phyloP scores from a whole-genome alignment of 2,888 invertebrate genomes.

The Eupithecia tripunctaria region DNA sequence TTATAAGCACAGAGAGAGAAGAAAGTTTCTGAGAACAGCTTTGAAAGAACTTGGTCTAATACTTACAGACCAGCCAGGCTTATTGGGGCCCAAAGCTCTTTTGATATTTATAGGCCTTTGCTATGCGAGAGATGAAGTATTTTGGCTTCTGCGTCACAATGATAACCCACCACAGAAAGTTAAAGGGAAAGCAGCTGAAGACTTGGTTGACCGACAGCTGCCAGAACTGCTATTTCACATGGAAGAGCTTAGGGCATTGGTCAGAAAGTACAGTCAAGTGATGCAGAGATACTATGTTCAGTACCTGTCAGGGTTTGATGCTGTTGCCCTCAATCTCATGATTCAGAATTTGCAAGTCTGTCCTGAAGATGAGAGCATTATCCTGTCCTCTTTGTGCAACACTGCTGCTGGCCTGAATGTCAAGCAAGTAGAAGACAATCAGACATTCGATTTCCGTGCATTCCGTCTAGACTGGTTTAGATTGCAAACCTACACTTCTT shows the following conservation, averaged over 20 bases:
- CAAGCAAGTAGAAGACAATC: slow-evolving; percentile 98
- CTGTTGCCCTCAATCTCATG: slow-evolving; percentile 94
- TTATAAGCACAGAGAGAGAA: slow-evolving; percentile 95
- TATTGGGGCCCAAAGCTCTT: slow-evolving; percentile 98
- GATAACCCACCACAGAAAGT: slow-evolving; percentile 97
- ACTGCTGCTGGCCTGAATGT: slow-evolving; percentile 93
- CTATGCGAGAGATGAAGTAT: slow-evolving; percentile 97
- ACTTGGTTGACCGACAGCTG: slow-evolving; percentile 96
- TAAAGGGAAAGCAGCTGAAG: slow-evolving; percentile 95
- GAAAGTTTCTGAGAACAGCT: slow-evolving; percentile 97
- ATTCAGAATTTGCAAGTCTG: slow-evolving; percentile 92
- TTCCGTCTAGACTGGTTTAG: slow-evolving; percentile 99
- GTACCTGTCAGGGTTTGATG: slow-evolving; percentile 98
- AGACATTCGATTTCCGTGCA: slow-evolving; percentile 97
- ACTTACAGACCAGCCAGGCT: slow-evolving; percentile 98
- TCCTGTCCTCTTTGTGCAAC: slow-evolving; percentile 95
- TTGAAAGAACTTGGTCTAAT: slow-evolving; percentile 97
- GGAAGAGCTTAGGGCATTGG: slow-evolving; percentile 97
- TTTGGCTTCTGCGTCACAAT: slow-evolving; percentile 97
- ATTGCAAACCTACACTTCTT: slow-evolving; percentile 96
- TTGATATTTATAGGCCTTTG: slow-evolving; percentile 98
- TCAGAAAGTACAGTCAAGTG: slow-evolving; percentile 98
- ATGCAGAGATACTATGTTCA: slow-evolving; percentile 99
- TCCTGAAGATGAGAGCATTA: slow-evolving; percentile 97
- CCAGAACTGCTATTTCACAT: slow-evolving; percentile 99